Base-by-base conservation (phyloP, 1,140 invertebrate genomes). In the Philotrypesis tridentata region DNA sequence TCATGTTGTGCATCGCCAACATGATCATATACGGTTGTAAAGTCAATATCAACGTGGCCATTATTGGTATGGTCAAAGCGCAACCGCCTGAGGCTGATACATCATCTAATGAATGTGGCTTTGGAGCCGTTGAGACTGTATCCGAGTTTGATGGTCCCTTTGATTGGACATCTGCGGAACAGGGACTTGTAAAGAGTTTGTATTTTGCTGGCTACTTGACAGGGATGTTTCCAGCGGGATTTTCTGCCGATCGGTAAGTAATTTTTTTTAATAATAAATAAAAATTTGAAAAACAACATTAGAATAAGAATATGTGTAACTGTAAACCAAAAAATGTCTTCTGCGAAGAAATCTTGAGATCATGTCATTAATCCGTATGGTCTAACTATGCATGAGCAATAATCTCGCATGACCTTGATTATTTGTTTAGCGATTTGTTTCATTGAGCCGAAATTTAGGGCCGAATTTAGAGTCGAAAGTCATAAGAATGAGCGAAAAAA, bases 151-250 rank as follows among this genome's bases (percentile, higher is more conserved):
- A 95, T 48, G 95, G 96, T 17, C 94, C 95, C n/a, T 96, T 96
- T 82, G 89, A 89, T 0, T 96, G 96, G 96, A 91, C 92, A 17
- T 89, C 93, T 25, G 92, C 93, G 1, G 86, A 95, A 61, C 96
- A 96, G 90, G 95, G 95, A 12, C 92, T 94, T 29, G 90, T 96
- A 23, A 89, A 96, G 67, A 96, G 95, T 77, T 94, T 96, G 75
- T 97, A 97, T 87, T 97, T 97, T 89, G 96, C 95, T 92, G 97
- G 97, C n/a, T 97, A 97, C 87, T 93, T 97, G 37, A 89, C 96
- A 0, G 96, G 93, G 0, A 94, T 95, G 90, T 91, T 95, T 78
- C 93, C 94, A 3, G 92, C 93, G 8, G 94, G 94, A 55, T 92
- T 93, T n/a, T 87, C 94, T 55, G 89, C 93, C 0, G 93, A 94